Evolutionary conservation across 2,113 vertebrate genomes (phyloP).

Genomic region (Chaetodon auriga): DNA sequence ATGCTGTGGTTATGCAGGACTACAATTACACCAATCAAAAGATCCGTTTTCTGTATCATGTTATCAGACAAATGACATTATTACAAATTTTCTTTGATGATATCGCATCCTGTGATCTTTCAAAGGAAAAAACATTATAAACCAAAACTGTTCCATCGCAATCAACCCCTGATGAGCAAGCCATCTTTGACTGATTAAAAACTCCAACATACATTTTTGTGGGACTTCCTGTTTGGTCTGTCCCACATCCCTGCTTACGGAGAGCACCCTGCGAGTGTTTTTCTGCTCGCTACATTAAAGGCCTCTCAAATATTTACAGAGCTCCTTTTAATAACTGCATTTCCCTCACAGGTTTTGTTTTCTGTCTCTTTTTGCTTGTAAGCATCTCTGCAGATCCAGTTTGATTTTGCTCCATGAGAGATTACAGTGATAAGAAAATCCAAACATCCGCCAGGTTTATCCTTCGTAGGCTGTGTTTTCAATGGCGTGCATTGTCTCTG

Average conservation of each 20-base stretch:
- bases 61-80: slow-evolving; percentile 65
- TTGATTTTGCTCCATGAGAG: slow-evolving; percentile 51
- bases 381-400: slow-evolving; percentile 40
- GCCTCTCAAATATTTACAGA: slow-evolving; percentile 70
- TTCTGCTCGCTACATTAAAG: slow-evolving; percentile 53
- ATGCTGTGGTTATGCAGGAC: slow-evolving; percentile 54
- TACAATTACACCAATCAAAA: slow-evolving; percentile 70
- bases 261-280: slow-evolving; percentile 60
- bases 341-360: slow-evolving; percentile 53
- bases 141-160: slow-evolving; percentile 73
- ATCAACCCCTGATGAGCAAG: slow-evolving; percentile 76
- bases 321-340: slow-evolving; percentile 78
- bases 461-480: slow-evolving; percentile 64
- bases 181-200: slow-evolving; percentile 84
- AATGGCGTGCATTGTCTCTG: slow-evolving; percentile 65
- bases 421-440: slow-evolving; percentile 74
- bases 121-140: slow-evolving; percentile 74
- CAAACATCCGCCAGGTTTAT: slow-evolving; percentile 80
- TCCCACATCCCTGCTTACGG: slow-evolving; percentile 74
- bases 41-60: slow-evolving; percentile 63
- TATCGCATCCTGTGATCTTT: slow-evolving; percentile 74
- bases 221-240: slow-evolving; percentile 88
- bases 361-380: slow-evolving; percentile 12
- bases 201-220: slow-evolving; percentile 81
- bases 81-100: slow-evolving; percentile 75